Percentiles rank a stretch among this genome's conserved stretches.
Conservation (phyloP, 37 sponge, comb jelly and placozoan species). For the Geodia barretti region DNA sequence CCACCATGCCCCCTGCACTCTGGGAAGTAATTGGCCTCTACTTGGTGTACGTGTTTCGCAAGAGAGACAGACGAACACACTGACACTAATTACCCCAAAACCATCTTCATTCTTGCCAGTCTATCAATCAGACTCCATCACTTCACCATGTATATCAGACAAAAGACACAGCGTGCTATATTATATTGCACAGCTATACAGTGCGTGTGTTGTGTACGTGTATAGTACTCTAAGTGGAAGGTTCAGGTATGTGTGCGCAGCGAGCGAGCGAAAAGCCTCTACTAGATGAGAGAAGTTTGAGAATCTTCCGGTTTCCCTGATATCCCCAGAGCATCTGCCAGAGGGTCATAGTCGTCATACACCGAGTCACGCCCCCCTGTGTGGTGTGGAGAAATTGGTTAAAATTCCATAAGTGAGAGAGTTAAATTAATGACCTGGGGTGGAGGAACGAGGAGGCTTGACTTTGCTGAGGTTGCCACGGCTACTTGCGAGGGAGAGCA, state of each 20-base stretch:
- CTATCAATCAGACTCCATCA: too few relatives aligned
- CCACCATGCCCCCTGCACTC: constrained; percentile 71
- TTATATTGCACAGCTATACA: neutral
- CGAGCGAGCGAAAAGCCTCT: neutral
- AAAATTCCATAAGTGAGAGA: neutral
- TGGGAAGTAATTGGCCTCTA: constrained; percentile 92
- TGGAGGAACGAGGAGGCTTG: neutral
- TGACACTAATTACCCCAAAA: too few relatives aligned
- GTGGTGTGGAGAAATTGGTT: neutral
- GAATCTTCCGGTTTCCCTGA: neutral
- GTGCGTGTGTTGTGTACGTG: neutral
- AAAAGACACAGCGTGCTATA: too few relatives aligned
- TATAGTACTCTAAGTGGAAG: too few relatives aligned
- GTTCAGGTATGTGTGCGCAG: neutral
- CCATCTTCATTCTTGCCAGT: too few relatives aligned
- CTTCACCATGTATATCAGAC: too few relatives aligned
- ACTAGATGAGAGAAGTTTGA: constrained; percentile 7
- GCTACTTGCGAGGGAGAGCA: neutral
- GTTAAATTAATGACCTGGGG: neutral
- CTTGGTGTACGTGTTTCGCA: constrained; percentile 71
- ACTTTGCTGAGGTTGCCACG: neutral
- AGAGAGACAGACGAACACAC: too few relatives aligned
- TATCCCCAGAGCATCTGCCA: constrained; percentile 2
- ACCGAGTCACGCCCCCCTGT: neutral
- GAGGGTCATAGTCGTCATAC: constrained; percentile 4